Conservation (phyloP, 1,140 invertebrate species). For the Anthonomus grandis region DNA sequence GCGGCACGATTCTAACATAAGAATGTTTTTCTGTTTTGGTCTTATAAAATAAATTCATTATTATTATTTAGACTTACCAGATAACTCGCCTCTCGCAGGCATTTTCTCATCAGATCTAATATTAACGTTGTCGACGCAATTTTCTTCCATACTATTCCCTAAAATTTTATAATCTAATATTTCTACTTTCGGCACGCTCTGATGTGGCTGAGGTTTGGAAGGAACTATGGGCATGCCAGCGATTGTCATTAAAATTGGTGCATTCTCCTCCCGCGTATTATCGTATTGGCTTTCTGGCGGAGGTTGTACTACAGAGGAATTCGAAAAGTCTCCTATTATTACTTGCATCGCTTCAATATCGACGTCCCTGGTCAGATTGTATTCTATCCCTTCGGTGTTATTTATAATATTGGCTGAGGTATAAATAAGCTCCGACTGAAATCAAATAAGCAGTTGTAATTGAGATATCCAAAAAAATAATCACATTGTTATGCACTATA, state of each 20-base stretch:
- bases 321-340: conserved; percentile 40
- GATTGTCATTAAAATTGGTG: conserved; percentile 41
- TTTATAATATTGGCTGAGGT: conserved; percentile 37
- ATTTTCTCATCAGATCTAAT: conserved; percentile 80
- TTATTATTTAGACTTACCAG: conserved; percentile 51
- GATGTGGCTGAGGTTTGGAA: conserved; percentile 8
- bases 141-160: conserved; percentile 54
- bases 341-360: conserved; percentile 43
- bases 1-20: no score
- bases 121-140: conserved; percentile 62
- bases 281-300: conserved; percentile 41
- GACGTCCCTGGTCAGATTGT: conserved; percentile 39
- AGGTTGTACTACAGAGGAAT: conserved; percentile 33
- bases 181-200: conserved; percentile 19
- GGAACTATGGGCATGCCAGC: conserved; percentile 28
- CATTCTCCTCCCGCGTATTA: conserved; percentile 24
- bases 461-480: no score
- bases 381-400: conserved; percentile 37
- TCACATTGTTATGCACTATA: background rate
- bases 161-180: conserved; percentile 47
- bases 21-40: background rate
- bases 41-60: no score
- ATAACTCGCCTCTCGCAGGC: conserved; percentile 77
- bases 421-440: conserved; percentile 35
- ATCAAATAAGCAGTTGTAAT: no score